Evolutionary conservation across 2,797 vertebrate species (phyloP).

Genomic region (Halcyon leucocephala): DNA sequence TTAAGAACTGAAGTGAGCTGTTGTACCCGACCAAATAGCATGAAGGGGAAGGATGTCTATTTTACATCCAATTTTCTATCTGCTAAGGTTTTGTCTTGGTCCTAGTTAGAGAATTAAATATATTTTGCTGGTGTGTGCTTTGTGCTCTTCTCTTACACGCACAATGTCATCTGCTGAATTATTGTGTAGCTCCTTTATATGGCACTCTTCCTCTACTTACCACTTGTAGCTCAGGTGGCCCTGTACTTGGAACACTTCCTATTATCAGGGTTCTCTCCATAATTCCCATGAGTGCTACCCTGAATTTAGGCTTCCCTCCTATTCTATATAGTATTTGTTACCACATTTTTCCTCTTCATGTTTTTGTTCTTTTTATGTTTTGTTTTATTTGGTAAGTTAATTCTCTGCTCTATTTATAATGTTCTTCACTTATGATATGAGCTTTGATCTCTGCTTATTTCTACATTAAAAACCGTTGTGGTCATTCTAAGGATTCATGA

Average conservation of each 20-base stretch:
- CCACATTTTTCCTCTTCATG: background rate
- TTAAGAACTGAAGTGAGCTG: background rate
- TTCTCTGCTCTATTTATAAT: background rate
- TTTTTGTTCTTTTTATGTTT: background rate
- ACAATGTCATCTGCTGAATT: background rate
- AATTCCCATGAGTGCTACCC: background rate
- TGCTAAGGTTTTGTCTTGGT: background rate
- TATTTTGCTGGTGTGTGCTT: background rate
- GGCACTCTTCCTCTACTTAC: background rate
- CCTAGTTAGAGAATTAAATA: background rate
- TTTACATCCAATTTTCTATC: background rate
- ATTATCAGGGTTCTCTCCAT: background rate
- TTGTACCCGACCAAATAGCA: background rate
- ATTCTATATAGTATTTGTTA: background rate
- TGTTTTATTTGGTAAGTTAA: background rate
- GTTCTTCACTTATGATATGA: background rate
- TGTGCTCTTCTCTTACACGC: background rate
- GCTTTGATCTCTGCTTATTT: background rate
- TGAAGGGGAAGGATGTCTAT: slow-evolving; percentile 4
- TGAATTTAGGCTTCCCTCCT: background rate
- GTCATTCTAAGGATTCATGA: background rate
- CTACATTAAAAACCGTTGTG: background rate
- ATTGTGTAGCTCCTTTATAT: background rate
- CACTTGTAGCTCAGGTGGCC: background rate
- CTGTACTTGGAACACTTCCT: background rate